Conservation (phyloP, 2,888 invertebrate genomes). For the Prenolepis imparis region DNA sequence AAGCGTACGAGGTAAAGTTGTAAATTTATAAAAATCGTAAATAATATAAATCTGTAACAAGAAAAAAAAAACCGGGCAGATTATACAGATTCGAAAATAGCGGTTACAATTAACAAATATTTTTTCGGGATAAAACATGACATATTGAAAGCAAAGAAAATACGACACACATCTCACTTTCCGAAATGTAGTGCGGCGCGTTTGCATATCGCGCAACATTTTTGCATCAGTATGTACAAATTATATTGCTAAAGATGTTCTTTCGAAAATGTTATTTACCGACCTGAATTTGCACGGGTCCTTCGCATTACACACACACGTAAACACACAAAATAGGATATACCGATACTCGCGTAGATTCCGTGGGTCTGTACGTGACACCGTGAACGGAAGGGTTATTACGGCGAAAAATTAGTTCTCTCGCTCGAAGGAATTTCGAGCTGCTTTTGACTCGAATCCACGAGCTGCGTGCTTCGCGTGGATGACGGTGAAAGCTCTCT, state of each 20-base stretch:
- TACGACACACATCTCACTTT: neutral
- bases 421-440: slow-evolving; percentile 25
- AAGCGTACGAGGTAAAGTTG: neutral
- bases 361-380: slow-evolving; percentile 24
- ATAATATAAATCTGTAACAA: neutral
- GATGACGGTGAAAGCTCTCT: slow-evolving; percentile 34
- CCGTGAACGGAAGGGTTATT: slow-evolving; percentile 32
- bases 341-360: neutral
- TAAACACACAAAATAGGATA: neutral
- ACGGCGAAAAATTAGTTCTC: slow-evolving; percentile 37
- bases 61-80: neutral
- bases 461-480: slow-evolving; percentile 23
- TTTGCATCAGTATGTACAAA: neutral
- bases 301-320: neutral
- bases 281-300: slow-evolving; percentile 3
- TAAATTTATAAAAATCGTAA: slow-evolving; percentile 28
- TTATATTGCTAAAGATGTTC: neutral
- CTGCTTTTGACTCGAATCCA: slow-evolving; percentile 37
- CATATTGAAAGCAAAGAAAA: neutral
- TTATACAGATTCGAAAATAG: neutral
- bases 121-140: neutral
- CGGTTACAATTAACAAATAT: neutral
- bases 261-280: neutral
- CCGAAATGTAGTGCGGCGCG: neutral
- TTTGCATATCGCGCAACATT: neutral